phyloP scores from a whole-genome alignment of 2,113 vertebrate species.

The Stegostoma tigrinum region DNA sequence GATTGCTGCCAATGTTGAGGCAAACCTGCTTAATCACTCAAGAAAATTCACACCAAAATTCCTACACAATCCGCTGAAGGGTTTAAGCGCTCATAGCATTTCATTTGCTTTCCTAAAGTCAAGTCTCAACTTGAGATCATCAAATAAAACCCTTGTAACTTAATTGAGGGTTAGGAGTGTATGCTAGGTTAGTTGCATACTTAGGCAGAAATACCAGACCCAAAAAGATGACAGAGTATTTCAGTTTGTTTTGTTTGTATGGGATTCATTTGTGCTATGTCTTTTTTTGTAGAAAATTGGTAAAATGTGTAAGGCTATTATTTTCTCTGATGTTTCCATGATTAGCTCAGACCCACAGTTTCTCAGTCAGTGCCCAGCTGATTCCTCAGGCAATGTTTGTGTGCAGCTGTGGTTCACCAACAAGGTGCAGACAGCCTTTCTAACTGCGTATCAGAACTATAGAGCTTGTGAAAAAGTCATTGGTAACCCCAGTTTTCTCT shows the following conservation, averaged over 20 bases:
- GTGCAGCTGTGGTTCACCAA: background rate
- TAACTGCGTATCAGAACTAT: background rate
- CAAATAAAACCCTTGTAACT: background rate
- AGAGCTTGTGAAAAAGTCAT: background rate
- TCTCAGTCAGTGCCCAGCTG: background rate
- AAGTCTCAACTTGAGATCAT: background rate
- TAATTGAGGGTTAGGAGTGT: background rate
- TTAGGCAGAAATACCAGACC: background rate
- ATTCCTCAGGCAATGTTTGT: background rate
- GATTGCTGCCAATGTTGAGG: background rate
- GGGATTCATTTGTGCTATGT: background rate
- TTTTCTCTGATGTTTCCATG: background rate
- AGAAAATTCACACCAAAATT: background rate
- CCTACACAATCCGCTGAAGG: background rate
- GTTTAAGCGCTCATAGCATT: background rate
- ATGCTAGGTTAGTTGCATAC: background rate
- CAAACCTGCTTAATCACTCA: background rate
- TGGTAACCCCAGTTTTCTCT: background rate
- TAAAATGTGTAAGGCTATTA: constrained; percentile 1
- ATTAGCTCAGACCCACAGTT: background rate
- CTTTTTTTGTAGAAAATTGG: background rate
- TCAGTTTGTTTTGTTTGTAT: constrained; percentile 24
- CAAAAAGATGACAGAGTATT: background rate
- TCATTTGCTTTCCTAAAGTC: background rate
- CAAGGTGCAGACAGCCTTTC: background rate